These are phyloP conservation scores for Meandrusa payeni DNA, from an alignment of 2,888 invertebrate genomes.

Conservation along the genomic window DNA sequence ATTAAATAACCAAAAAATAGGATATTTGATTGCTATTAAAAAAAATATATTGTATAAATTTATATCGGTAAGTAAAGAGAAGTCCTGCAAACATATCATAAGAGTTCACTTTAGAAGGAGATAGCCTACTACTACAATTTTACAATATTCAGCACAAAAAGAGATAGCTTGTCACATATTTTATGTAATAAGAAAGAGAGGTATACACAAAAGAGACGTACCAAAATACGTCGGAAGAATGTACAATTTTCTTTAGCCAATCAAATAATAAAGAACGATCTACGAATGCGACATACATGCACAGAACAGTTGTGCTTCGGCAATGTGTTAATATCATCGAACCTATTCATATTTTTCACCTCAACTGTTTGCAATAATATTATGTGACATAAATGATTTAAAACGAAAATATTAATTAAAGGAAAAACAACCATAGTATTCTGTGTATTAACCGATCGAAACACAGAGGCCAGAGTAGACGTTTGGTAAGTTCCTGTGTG, in stretches of 20 bases:
- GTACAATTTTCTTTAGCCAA: constrained; percentile 21
- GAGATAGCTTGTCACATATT: not conserved
- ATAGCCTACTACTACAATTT: constrained; percentile 19
- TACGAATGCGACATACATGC: constrained; percentile 25
- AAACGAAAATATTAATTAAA: constrained; percentile 25
- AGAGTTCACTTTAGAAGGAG: constrained; percentile 5
- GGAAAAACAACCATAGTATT: constrained; percentile 17
- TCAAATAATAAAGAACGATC: constrained; percentile 29
- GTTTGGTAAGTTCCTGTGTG: constrained; percentile 61
- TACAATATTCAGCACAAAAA: not conserved
- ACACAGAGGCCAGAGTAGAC: constrained; percentile 29
- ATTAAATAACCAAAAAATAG: no score
- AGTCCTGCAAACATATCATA: constrained; percentile 12
- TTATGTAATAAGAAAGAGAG: constrained; percentile 8
- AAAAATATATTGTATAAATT: no score
- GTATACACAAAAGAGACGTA: constrained; percentile 13
- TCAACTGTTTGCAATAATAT: constrained; percentile 28
- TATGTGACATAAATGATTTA: constrained; percentile 33
- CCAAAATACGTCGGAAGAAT: no score
- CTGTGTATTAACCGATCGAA: constrained; percentile 12
- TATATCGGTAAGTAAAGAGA: no score
- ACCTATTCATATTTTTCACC: constrained; percentile 49
- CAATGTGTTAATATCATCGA: constrained; percentile 56
- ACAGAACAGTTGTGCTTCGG: constrained; percentile 45
- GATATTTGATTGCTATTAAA: no score